These are phyloP conservation scores for Nothoprocta perdicaria DNA, from an alignment of 2,113 vertebrate species.

Conservation along the genomic window DNA sequence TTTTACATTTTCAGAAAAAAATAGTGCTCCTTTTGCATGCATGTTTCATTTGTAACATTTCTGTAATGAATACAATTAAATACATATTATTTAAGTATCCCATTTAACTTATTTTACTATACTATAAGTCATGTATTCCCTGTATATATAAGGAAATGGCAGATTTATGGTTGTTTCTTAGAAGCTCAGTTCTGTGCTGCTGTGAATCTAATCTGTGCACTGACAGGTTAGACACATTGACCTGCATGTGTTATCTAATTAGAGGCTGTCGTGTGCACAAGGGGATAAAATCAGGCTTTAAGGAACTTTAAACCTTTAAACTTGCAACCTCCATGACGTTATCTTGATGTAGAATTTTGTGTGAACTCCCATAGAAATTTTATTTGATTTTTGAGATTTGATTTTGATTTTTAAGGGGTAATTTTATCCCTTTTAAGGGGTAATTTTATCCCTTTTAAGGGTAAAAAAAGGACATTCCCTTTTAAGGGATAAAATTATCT, in stretches of 20 bases:
- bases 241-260: neutral
- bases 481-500: neutral
- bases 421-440: too few relatives aligned
- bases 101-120: neutral
- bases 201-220: conserved; percentile 3
- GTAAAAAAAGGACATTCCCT: too few relatives aligned
- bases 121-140: neutral
- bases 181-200: conserved; percentile 6
- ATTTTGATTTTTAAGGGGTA: too few relatives aligned
- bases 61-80: neutral
- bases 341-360: neutral
- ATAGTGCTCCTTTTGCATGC: neutral
- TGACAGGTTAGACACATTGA: neutral
- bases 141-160: neutral
- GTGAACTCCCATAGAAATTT: neutral
- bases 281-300: conserved; percentile 3
- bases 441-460: too few relatives aligned
- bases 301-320: neutral
- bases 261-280: neutral
- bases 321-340: neutral
- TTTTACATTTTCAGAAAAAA: neutral
- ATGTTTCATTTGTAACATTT: neutral
- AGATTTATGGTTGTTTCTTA: neutral
- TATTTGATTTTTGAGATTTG: neutral
- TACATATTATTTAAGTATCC: neutral